Conservation (phyloP, 2,888 invertebrate genomes). For the Geotrupes spiniger region DNA sequence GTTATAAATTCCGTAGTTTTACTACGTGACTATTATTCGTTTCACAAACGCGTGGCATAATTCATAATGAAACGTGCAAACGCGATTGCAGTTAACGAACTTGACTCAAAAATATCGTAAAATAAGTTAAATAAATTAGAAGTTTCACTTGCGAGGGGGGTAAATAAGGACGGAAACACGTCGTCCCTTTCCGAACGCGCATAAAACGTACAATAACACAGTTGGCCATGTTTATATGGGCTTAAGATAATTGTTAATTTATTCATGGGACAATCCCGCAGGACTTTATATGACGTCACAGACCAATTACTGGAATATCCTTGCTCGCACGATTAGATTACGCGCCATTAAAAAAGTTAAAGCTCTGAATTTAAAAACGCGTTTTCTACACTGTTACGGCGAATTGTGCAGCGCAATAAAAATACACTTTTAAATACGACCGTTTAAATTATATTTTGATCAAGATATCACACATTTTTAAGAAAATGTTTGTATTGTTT, state of each 20-base stretch:
- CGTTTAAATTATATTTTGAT: too few relatives aligned
- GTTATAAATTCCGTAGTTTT: neutral
- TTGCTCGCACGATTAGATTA: slow-evolving; percentile 41
- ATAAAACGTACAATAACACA: slow-evolving; percentile 24
- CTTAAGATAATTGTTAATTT: slow-evolving; percentile 46
- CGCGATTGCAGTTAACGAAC: neutral
- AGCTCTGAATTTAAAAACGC: slow-evolving; percentile 41
- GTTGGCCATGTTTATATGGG: slow-evolving; percentile 34
- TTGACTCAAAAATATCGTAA: slow-evolving; percentile 5
- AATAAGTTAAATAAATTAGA: neutral
- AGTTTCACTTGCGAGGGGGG: neutral
- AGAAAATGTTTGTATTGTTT: too few relatives aligned
- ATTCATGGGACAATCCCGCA: slow-evolving; percentile 42
- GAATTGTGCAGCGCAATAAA: too few relatives aligned
- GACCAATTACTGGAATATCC: slow-evolving; percentile 41
- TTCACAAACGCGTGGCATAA: neutral
- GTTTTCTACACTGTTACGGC: slow-evolving; percentile 32
- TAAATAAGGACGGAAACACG: neutral
- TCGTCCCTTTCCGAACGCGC: neutral
- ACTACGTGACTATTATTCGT: slow-evolving; percentile 1
- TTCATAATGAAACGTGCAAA: neutral
- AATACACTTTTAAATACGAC: too few relatives aligned
- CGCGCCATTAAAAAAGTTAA: slow-evolving; percentile 42
- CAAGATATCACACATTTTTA: too few relatives aligned
- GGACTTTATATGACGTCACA: slow-evolving; percentile 39